A percentile compares a stretch with the other conserved stretches of the same genome.
phyloP scores from a whole-genome alignment of 2,888 invertebrate species.

The Latheticus oryzae region DNA sequence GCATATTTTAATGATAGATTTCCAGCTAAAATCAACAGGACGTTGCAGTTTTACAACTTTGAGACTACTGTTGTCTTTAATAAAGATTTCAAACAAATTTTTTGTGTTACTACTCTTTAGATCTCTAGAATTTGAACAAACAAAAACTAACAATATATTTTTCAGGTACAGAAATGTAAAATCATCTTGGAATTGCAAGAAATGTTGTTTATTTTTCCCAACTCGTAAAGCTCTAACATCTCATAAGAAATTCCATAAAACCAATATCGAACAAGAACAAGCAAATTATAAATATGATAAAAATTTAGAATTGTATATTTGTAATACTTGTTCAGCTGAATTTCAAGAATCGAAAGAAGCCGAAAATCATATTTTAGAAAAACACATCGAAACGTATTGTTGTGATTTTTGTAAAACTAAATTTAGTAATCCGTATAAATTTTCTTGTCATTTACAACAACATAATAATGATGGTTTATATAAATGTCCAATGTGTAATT shows the following conservation, averaged over 20 bases:
- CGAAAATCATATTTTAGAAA: constrained; percentile 36
- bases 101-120: no score
- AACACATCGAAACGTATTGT: constrained; percentile 62
- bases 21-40: no score
- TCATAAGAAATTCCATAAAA: constrained; percentile 57
- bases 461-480: constrained; percentile 60
- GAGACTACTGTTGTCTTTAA: no score
- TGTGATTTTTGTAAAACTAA: constrained; percentile 69
- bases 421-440: constrained; percentile 62
- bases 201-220: constrained; percentile 55
- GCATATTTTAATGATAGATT: no score
- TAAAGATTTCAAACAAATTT: no score
- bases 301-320: constrained; percentile 53
- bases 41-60: no score
- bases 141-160: no score
- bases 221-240: constrained; percentile 52
- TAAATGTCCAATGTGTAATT: constrained; percentile 58
- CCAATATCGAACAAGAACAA: constrained; percentile 57
- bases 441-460: constrained; percentile 55
- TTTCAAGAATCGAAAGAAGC: constrained; percentile 50
- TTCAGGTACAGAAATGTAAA: no score
- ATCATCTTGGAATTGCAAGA: constrained; percentile 54
- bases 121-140: no score
- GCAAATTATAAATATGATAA: constrained; percentile 57
- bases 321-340: constrained; percentile 55